Percentiles rank a stretch among this genome's conserved stretches.
These are phyloP conservation scores for Dioctria linearis DNA, from an alignment of 2,888 invertebrate genomes.

Conservation along the genomic window DNA sequence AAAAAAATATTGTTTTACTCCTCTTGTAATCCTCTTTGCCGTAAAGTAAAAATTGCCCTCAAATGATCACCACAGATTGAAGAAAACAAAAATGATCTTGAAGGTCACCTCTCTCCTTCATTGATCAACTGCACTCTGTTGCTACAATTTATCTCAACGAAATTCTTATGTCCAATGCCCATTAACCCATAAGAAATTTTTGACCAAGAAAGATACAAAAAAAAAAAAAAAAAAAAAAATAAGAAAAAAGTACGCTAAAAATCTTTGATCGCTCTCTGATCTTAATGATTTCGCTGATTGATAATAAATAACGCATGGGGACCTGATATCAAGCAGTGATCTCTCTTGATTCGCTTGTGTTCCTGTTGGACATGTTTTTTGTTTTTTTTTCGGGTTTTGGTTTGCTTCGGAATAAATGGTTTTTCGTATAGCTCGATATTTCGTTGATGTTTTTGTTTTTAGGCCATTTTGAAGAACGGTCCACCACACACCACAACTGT, in stretches of 20 bases:
- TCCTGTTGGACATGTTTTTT: constrained; percentile 22
- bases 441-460: constrained; percentile 14
- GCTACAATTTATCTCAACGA: constrained; percentile 28
- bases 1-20: background rate
- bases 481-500: background rate
- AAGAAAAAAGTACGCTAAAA: background rate
- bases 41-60: constrained; percentile 30
- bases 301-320: constrained; percentile 39
- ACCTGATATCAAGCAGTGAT: constrained; percentile 11
- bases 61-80: constrained; percentile 25
- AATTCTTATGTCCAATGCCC: constrained; percentile 12
- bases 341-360: constrained; percentile 25
- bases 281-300: constrained; percentile 46
- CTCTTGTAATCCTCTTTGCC: background rate
- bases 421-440: background rate
- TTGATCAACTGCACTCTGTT: constrained; percentile 20
- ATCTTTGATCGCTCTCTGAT: constrained; percentile 30
- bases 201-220: background rate
- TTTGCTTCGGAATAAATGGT: no score
- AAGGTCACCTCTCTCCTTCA: constrained; percentile 36
- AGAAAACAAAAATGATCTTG: constrained; percentile 15
- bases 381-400: background rate
- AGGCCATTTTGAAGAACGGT: constrained; percentile 14
- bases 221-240: no score
- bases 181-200: constrained; percentile 11